Percentiles rank a stretch among this genome's conserved stretches.
Conservation (phyloP, 2,113 vertebrate genomes). For the Egretta garzetta region DNA sequence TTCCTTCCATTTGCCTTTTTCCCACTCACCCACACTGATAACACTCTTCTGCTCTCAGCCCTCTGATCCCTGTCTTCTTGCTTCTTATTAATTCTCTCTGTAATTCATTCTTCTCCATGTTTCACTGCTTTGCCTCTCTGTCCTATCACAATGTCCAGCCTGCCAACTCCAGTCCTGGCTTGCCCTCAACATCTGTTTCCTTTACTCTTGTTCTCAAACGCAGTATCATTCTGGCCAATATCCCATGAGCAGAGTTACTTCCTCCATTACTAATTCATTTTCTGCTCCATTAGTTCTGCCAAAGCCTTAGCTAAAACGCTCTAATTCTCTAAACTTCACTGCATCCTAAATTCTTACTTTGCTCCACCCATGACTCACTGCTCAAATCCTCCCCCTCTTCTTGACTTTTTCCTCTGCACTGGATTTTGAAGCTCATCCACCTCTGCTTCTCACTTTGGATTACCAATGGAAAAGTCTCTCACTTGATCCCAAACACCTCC, state of each 20-base stretch:
- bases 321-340: neutral
- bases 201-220: neutral
- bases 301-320: neutral
- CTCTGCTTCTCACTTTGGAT: neutral
- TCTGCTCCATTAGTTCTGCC: conserved; percentile 24
- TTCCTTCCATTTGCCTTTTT: neutral
- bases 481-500: neutral
- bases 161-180: conserved; percentile 2
- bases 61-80: neutral
- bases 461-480: neutral
- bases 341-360: neutral
- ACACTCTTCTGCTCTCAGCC: neutral
- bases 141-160: neutral
- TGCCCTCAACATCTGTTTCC: conserved; percentile 21
- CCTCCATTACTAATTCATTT: conserved; percentile 54
- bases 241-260: conserved; percentile 3
- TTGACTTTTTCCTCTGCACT: neutral
- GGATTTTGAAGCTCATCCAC: neutral
- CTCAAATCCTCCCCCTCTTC: neutral
- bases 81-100: neutral
- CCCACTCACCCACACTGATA: neutral
- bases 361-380: neutral
- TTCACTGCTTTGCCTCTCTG: neutral
- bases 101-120: neutral
- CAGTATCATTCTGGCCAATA: conserved; percentile 24